Evolutionary conservation across 2,113 vertebrate genomes (phyloP).

Genomic region (Daphoenositta chrysoptera): DNA sequence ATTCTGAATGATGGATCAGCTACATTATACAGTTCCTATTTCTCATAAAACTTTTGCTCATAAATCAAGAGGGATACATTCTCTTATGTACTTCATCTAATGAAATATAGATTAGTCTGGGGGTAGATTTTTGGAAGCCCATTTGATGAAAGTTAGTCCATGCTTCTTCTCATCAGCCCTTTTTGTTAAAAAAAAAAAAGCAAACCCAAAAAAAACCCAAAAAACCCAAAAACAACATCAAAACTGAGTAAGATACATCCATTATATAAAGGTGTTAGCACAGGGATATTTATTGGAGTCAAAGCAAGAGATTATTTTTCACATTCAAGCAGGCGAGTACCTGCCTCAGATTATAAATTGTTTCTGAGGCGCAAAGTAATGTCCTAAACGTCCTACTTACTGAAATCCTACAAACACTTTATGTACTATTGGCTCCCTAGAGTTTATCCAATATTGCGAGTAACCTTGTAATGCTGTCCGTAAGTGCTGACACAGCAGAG

Average conservation of each 20-base stretch:
- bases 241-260: neutral
- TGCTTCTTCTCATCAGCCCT: neutral
- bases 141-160: neutral
- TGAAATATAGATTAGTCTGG: constrained; percentile 25
- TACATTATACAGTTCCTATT: constrained; percentile 28
- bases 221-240: neutral
- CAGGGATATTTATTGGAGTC: neutral
- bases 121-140: neutral
- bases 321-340: neutral
- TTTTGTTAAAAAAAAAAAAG: neutral
- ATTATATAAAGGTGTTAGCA: constrained; percentile 1
- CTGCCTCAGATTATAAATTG: neutral
- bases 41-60: constrained; percentile 19
- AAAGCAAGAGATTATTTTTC: neutral
- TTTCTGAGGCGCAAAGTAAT: neutral
- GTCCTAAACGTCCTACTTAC: neutral
- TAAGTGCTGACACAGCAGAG: neutral
- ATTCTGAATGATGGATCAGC: constrained; percentile 6
- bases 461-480: neutral
- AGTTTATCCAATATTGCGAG: neutral
- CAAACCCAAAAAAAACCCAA: neutral
- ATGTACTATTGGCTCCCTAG: neutral
- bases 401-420: constrained; percentile 1
- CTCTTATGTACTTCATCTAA: neutral
- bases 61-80: constrained; percentile 9